phyloP scores from a whole-genome alignment of 1,140 invertebrate genomes.

The Penaeus indicus region DNA sequence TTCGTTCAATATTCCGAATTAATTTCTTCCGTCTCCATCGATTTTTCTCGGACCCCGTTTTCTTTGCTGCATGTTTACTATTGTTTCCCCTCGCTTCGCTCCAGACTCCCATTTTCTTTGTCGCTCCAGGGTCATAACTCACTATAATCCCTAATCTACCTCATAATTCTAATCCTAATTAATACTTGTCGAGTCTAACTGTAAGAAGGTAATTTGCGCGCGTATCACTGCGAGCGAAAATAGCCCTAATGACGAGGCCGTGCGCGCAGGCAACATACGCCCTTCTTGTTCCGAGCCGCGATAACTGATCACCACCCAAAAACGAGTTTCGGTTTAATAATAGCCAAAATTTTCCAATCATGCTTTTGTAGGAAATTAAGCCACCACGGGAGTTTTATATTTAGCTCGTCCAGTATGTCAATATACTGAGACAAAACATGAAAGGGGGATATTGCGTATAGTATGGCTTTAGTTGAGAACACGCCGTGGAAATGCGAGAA shows the following conservation, averaged over 20 bases:
- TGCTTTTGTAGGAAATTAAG: slow-evolving; percentile 52
- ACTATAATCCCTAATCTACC: slow-evolving; percentile 61
- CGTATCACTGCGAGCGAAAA: slow-evolving; percentile 53
- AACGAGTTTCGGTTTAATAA: slow-evolving; percentile 61
- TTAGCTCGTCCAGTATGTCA: no score
- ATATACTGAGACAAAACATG: no score
- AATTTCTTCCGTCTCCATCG: not conserved
- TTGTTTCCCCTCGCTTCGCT: slow-evolving; percentile 51
- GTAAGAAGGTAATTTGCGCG: slow-evolving; percentile 63
- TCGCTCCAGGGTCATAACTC: slow-evolving; percentile 52
- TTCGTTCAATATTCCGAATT: not conserved
- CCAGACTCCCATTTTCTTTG: slow-evolving; percentile 60
- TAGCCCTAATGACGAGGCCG: slow-evolving; percentile 46
- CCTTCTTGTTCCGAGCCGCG: slow-evolving; percentile 41
- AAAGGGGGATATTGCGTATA: no score
- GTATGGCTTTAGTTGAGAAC: no score
- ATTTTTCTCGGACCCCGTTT: slow-evolving; percentile 42
- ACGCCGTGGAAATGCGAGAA: no score
- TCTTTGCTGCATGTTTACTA: slow-evolving; percentile 41
- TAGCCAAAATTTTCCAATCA: slow-evolving; percentile 61
- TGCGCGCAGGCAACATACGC: slow-evolving; percentile 50
- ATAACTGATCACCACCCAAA: slow-evolving; percentile 54
- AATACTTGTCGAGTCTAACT: slow-evolving; percentile 63
- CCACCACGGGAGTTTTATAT: not conserved
- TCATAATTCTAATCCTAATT: slow-evolving; percentile 62